Base-by-base conservation (phyloP, 2,888 invertebrate genomes). In the Drosophila meridionalis region DNA sequence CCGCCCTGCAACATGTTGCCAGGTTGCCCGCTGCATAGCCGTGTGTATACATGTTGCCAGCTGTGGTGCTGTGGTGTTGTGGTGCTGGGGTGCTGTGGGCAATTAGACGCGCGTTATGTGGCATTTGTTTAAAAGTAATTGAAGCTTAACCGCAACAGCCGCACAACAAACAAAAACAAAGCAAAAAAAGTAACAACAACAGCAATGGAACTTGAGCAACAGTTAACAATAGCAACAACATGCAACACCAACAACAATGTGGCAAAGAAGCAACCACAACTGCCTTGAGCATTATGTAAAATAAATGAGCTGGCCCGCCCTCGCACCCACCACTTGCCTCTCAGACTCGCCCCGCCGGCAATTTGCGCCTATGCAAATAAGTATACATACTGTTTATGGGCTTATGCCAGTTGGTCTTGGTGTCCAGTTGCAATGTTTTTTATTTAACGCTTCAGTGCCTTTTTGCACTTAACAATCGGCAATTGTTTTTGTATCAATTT, bases 71-170 rank as follows among this genome's bases (percentile, higher is more conserved):
- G 20, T 20, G 20, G 20, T 20, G 20, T 20, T 20, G 20, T 20
- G 20, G 20, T 20, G 20, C 20, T 20, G 50, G 55, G 53, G 55
- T 71, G 74, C 71, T 65, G 64, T 47, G 69, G 79, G 86, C 83
- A 86, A 88, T 86, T 86, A 86, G 76, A 81, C 78, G 74, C 83
- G 69, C 78, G 86, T 83, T 82, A 88, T 86, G 81, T 83, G 81
- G 88, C 88, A 76, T 86, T 86, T 88, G 82, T 77, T 83, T 88
- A 83, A 82, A 88, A 86, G 86, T 86, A 86, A 88, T 86, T 86
- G 86, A 86, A 83, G 86, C 88, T 69, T 80, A 86, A 86, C 86
- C 80, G 69, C 86, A 76, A 69, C 72, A 82, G n/a, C 66, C 50
- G 20, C 55, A 69, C 52, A 67, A 28, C 26, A 69, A 48, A 38